Conservation (phyloP, 1,140 invertebrate species). For the Drosophila kikkawai region DNA sequence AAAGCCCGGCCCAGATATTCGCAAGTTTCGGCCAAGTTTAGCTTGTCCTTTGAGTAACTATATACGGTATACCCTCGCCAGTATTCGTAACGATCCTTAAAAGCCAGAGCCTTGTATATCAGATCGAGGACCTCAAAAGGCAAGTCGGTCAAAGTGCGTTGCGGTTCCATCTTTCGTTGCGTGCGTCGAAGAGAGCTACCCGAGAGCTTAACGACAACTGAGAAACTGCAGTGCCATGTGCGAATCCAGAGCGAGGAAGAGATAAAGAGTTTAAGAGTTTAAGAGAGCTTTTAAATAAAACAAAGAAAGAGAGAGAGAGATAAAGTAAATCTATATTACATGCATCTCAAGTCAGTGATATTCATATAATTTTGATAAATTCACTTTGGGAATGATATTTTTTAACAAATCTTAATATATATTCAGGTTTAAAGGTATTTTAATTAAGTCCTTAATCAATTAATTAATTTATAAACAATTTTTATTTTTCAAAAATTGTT, state of each 20-base stretch:
- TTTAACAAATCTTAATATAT: background rate
- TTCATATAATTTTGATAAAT: background rate
- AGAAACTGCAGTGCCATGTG: background rate
- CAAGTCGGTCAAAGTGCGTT: constrained; percentile 1
- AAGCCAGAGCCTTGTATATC: background rate
- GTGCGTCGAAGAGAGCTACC: background rate
- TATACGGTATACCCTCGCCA: too few relatives aligned
- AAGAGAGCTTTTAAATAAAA: too few relatives aligned
- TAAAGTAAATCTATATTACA: too few relatives aligned
- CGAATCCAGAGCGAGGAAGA: background rate
- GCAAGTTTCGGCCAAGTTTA: background rate
- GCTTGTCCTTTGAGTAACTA: background rate
- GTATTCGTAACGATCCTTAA: background rate
- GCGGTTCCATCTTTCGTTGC: background rate
- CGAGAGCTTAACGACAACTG: background rate
- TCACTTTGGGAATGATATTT: background rate
- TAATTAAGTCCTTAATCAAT: background rate
- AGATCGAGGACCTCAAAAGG: constrained; percentile 4
- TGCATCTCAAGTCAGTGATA: background rate
- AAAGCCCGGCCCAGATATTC: constrained; percentile 5
- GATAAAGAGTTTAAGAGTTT: background rate
- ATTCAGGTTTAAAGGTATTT: background rate
- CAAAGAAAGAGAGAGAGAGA: background rate
- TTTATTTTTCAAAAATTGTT: too few relatives aligned
- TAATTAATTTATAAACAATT: too few relatives aligned